Evolutionary conservation across 2,888 invertebrate genomes (phyloP).

Genomic region (Drosophila percnosoma): DNA sequence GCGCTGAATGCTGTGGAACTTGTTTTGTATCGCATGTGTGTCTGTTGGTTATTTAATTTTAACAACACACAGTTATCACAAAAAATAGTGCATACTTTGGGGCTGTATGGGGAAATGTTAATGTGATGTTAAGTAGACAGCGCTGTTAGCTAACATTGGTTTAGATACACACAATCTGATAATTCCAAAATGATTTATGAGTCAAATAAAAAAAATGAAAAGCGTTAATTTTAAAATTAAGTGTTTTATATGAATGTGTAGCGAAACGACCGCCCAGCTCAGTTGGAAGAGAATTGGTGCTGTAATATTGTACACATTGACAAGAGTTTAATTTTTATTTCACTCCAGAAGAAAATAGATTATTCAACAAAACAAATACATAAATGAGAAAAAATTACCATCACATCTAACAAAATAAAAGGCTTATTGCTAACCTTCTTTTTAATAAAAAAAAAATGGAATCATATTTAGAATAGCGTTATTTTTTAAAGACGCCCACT

Average conservation of each 20-base stretch:
- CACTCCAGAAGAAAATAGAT: background rate
- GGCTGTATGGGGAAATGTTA: slow-evolving; percentile 7
- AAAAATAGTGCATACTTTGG: slow-evolving; percentile 38
- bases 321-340: background rate
- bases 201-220: background rate
- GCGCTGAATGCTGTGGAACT: slow-evolving; percentile 25
- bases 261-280: background rate
- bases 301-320: background rate
- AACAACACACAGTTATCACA: background rate
- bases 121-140: slow-evolving; percentile 6
- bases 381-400: background rate
- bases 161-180: background rate
- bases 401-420: background rate
- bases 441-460: background rate
- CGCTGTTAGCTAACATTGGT: slow-evolving; percentile 6
- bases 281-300: background rate
- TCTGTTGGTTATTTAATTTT: slow-evolving; percentile 4
- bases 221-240: background rate
- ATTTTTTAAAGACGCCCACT: background rate
- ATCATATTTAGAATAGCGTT: background rate
- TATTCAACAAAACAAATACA: background rate
- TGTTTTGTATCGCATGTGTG: slow-evolving; percentile 4
- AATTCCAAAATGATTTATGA: background rate
- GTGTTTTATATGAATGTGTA: background rate
- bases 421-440: background rate